Evolutionary conservation across 2,888 invertebrate genomes (phyloP).

Genomic region (Hecatera dysodea): DNA sequence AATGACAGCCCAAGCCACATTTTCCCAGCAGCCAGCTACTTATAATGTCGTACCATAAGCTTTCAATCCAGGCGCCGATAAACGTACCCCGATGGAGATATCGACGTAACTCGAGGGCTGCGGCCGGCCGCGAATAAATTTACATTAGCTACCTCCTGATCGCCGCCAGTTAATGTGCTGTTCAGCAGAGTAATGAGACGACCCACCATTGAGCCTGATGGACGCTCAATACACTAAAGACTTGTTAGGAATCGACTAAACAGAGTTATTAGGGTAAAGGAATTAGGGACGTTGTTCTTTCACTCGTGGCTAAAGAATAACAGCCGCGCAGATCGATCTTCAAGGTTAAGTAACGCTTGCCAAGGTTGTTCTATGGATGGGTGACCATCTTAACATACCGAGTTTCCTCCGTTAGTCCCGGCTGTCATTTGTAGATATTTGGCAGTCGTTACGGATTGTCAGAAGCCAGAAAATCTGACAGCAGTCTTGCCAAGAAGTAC

Average conservation of each 20-base stretch:
- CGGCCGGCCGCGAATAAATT: constrained; percentile 63
- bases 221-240: constrained; percentile 18
- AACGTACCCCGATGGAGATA: constrained; percentile 61
- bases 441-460: no score
- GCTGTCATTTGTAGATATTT: no score
- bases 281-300: not conserved
- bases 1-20: constrained; percentile 2
- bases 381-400: no score
- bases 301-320: no score
- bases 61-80: constrained; percentile 58
- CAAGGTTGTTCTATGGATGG: no score
- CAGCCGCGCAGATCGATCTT: no score
- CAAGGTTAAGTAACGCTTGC: no score
- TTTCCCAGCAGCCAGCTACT: constrained; percentile 32
- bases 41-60: constrained; percentile 47
- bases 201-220: constrained; percentile 37
- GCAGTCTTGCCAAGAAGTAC: no score
- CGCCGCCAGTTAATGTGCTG: constrained; percentile 41
- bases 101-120: constrained; percentile 58
- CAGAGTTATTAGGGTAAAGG: constrained; percentile 7
- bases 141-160: constrained; percentile 63
- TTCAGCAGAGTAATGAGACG: constrained; percentile 48
- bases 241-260: constrained; percentile 10
- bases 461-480: no score
- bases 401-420: no score